These are phyloP conservation scores for Sapayoa aenigma DNA, from an alignment of 2,113 vertebrate species.

Conservation along the genomic window DNA sequence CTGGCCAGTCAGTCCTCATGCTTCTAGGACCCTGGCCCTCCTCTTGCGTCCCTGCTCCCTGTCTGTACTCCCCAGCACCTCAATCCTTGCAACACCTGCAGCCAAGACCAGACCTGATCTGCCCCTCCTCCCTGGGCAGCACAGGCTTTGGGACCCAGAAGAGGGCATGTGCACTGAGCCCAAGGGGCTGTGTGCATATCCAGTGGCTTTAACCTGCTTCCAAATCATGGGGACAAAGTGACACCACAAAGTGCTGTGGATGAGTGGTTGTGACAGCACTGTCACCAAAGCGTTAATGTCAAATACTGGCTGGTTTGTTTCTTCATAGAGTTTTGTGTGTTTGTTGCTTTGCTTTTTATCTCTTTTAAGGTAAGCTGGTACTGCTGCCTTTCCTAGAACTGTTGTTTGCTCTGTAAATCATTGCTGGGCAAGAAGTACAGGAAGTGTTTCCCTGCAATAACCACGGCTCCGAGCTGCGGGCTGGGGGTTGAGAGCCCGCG, in stretches of 20 bases:
- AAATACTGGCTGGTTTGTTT: background rate
- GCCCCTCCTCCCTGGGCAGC: fast-evolving
- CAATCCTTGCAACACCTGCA: background rate
- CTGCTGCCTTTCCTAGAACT: background rate
- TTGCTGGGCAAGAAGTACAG: background rate
- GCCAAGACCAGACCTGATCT: fast-evolving
- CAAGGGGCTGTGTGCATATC: fast-evolving
- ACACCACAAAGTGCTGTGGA: fast-evolving
- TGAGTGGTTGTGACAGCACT: fast-evolving
- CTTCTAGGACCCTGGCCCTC: background rate
- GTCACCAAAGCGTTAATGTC: background rate
- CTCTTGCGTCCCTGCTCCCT: background rate
- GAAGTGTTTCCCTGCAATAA: background rate
- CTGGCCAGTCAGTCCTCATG: fast-evolving
- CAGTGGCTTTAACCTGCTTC: background rate
- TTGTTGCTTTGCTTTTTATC: background rate
- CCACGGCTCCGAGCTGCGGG: background rate
- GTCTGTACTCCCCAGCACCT: background rate
- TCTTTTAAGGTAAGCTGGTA: background rate
- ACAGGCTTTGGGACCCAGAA: background rate
- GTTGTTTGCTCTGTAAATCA: background rate
- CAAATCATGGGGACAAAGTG: fast-evolving
- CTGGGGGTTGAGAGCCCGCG: background rate
- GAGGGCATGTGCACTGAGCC: fast-evolving
- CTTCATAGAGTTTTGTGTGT: background rate